Base-by-base conservation (phyloP, 2,113 vertebrate species). In the Hystrix cristata region DNA sequence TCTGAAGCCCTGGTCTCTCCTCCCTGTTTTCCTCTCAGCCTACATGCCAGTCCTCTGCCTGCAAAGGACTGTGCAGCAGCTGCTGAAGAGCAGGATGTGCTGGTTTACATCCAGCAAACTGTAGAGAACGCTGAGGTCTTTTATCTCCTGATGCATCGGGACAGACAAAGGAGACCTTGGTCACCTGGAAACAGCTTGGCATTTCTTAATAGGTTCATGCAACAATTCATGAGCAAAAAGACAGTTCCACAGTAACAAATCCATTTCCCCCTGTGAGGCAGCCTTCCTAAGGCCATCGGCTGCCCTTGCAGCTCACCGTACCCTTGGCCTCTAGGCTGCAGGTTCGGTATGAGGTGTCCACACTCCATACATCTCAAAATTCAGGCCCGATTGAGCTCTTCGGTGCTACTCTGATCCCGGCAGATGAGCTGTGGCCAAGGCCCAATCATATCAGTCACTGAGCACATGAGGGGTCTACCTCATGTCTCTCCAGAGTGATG, bases 121-220 rank as follows among this genome's bases (percentile, higher is more conserved):
- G 2, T 0, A 14, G 62, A 95, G 55, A 86, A 60, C 48, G 60
- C 48, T 25, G 8, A 62, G 38, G 34, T 51, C 53, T 95, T 88
- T 82, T 55, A 55, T 81, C 38, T 89, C 25, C 71, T 57, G 10
- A 27, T 27, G 67, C 31, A 81, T 65, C 9, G 53, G 43, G 87
- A 46, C 43, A 88, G 78, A 80, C 51, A 86, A 31, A 81, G 57
- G 60, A 62, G 59, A 81, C 71, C 34, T 34, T 57, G 57, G 21
- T 34, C 55, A 60, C 16, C 90, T 96, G 60, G 84, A 60, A 95
- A 67, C 18, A 88, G 60, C 81, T 60, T 72, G 79, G 38, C 74
- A 48, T 95, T 95, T 91, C 60, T 91, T 83, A 43, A 89, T 48
- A 95, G 25, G 48, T 62, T 92, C 64, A 55, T 16, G 16, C 67